Evolutionary conservation across 2,888 invertebrate species (phyloP).

Genomic region (Idaea dimidiata): DNA sequence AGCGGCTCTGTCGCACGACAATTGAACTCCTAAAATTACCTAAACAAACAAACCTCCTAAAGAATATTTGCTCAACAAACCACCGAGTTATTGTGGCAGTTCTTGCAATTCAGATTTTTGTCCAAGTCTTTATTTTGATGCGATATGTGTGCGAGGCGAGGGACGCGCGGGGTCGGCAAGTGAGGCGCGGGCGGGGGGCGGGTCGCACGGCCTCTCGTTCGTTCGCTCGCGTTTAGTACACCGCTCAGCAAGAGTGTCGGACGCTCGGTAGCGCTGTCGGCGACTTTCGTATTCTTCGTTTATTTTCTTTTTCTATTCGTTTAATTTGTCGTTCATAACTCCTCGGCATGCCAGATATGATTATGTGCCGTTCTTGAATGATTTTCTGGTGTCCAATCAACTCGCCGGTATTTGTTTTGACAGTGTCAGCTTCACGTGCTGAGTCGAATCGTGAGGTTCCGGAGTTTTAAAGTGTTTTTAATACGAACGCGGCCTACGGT

Average conservation of each 20-base stretch:
- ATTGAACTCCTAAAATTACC: slow-evolving; percentile 35
- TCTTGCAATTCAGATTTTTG: slow-evolving; percentile 59
- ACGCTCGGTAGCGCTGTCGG: slow-evolving; percentile 76
- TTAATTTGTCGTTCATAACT: slow-evolving; percentile 71
- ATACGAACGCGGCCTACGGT: slow-evolving; percentile 71
- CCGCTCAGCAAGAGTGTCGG: slow-evolving; percentile 80
- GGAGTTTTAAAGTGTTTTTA: slow-evolving; percentile 76
- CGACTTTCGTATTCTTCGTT: slow-evolving; percentile 79
- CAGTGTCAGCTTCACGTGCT: slow-evolving; percentile 77
- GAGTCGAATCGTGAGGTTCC: slow-evolving; percentile 74
- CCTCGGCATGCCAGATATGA: slow-evolving; percentile 55
- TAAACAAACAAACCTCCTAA: slow-evolving; percentile 39
- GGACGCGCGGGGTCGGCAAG: slow-evolving; percentile 58
- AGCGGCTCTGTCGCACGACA: slow-evolving; percentile 15
- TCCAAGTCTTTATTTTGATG: slow-evolving; percentile 60
- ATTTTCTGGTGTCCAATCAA: slow-evolving; percentile 51
- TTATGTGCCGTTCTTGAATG: slow-evolving; percentile 58
- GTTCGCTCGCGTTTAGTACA: slow-evolving; percentile 67
- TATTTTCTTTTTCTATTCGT: slow-evolving; percentile 80
- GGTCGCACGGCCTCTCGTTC: slow-evolving; percentile 65
- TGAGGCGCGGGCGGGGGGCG: slow-evolving; percentile 59
- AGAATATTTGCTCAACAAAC: slow-evolving; percentile 33
- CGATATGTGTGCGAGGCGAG: slow-evolving; percentile 58
- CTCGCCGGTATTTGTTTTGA: slow-evolving; percentile 66
- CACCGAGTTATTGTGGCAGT: slow-evolving; percentile 27